Percentiles rank a stretch among this genome's conserved stretches.
Conservation (phyloP, 2,888 invertebrate species). For the Cephus runcator region DNA sequence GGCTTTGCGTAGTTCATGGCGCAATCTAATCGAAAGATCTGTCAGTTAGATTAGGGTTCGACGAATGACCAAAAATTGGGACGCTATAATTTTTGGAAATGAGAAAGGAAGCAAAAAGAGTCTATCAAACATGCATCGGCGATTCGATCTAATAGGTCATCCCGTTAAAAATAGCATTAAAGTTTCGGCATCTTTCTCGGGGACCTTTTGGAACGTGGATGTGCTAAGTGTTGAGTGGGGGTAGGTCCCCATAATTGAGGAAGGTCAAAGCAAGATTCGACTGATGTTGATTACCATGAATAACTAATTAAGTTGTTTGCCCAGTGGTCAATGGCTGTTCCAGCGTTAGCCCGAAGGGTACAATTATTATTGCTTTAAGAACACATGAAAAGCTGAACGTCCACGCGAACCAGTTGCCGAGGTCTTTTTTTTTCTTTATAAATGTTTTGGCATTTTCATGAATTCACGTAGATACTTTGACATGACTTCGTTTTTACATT, state of each 20-base stretch:
- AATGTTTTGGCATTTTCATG: too few species aligned
- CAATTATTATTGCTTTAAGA: background rate
- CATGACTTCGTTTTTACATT: too few species aligned
- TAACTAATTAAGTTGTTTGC: background rate
- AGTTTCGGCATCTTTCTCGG: background rate
- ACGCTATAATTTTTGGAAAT: background rate
- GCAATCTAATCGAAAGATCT: conserved; percentile 31
- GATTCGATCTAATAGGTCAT: background rate
- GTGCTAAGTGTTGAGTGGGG: background rate
- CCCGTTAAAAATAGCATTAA: background rate
- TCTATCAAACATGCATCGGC: background rate
- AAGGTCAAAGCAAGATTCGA: background rate
- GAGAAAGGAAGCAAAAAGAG: background rate
- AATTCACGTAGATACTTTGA: too few species aligned
- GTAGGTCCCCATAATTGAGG: background rate
- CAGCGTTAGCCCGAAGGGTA: background rate
- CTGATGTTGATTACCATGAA: background rate
- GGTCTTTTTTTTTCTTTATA: background rate
- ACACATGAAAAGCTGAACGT: background rate
- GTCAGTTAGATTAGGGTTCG: background rate
- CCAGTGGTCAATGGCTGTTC: background rate
- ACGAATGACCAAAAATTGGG: background rate
- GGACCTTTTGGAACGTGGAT: background rate
- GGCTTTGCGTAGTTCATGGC: conserved; percentile 47
- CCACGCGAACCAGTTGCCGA: background rate